Base-by-base conservation (phyloP, 1,140 invertebrate genomes). In the Coboldia fuscipes region DNA sequence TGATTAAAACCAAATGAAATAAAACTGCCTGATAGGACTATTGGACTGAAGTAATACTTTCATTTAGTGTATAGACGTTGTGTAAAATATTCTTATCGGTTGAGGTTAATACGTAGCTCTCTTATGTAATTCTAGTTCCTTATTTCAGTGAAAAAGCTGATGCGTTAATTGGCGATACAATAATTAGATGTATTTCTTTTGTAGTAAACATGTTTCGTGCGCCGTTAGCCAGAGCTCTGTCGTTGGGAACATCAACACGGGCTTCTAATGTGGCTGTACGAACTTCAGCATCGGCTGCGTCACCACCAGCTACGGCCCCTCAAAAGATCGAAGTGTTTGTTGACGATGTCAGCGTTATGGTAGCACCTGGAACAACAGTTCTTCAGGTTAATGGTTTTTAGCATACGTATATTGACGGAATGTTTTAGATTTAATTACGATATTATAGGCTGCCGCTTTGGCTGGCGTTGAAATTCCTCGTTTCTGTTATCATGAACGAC, bases 401-500 rank as follows among this genome's bases (percentile, higher is more conserved):
- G 37, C 18, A 19, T 37, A 22, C 27, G 19, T 18, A 41, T 29
- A 35, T 34, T 20, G 15, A 23, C 10, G 16, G n/a, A 6, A 23
- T 31, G n/a, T 29, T 34, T 35, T 16, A 22, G 6, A 12, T 26
- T 38, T 17, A 22, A 20, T 23, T 30, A 10, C 18, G 17, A 18
- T 17, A 12, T 43, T 39, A n/a, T 31, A 68, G 88, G 96, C 96
- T 41, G 94, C 92, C 40, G 90, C 94, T 10, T 66, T 82, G 56
- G 72, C 82, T 42, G 96, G 94, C 21, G 77, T 99, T 12, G 93
- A 99, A 64, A 98, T 99, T 46, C 96, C 96, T 9, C 61, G 94
- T 40, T 99, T 98, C 59, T 99, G 96, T 59, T 99, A 98, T 56
- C 96, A 99, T 66, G 96, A 99, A 56, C 67, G 96, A 33, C 66